These are phyloP conservation scores for Brenthis daphne DNA, from an alignment of 2,888 invertebrate genomes.

Conservation along the genomic window DNA sequence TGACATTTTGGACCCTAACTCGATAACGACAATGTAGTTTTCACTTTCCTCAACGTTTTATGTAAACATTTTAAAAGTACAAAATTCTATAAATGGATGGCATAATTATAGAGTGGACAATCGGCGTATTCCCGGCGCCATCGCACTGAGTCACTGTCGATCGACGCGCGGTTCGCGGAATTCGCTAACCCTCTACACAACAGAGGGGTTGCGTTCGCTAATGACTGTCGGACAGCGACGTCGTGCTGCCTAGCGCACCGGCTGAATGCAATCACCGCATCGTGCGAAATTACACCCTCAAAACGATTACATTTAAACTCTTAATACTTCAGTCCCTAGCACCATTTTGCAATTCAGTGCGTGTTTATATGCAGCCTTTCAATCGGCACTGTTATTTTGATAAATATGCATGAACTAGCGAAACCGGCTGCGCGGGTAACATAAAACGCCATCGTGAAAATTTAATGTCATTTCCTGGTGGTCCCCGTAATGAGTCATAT, in stretches of 20 bases:
- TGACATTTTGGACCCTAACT: neutral
- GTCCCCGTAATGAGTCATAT: constrained; percentile 77
- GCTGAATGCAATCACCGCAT: constrained; percentile 57
- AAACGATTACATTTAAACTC: constrained; percentile 67
- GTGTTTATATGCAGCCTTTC: constrained; percentile 81
- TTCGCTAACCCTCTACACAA: constrained; percentile 60
- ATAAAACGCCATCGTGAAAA: constrained; percentile 80
- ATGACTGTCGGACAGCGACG: constrained; percentile 72
- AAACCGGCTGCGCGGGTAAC: constrained; percentile 73
- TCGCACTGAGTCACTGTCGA: constrained; percentile 65
- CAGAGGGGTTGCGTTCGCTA: constrained; percentile 70
- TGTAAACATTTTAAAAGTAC: constrained; percentile 22
- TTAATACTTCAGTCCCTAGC: constrained; percentile 60
- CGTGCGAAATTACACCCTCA: constrained; percentile 72
- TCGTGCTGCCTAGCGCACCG: constrained; percentile 52
- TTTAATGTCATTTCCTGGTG: constrained; percentile 80
- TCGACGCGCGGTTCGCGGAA: constrained; percentile 67
- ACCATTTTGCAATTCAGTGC: constrained; percentile 68
- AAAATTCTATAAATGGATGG: constrained; percentile 6
- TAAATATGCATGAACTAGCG: constrained; percentile 80
- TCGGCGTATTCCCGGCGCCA: constrained; percentile 67
- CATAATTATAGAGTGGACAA: constrained; percentile 46
- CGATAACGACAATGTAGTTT: neutral
- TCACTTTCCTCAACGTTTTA: neutral
- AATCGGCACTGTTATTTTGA: constrained; percentile 81